phyloP scores from a whole-genome alignment of 2,888 invertebrate genomes.

The Caradrina clavipalpis region DNA sequence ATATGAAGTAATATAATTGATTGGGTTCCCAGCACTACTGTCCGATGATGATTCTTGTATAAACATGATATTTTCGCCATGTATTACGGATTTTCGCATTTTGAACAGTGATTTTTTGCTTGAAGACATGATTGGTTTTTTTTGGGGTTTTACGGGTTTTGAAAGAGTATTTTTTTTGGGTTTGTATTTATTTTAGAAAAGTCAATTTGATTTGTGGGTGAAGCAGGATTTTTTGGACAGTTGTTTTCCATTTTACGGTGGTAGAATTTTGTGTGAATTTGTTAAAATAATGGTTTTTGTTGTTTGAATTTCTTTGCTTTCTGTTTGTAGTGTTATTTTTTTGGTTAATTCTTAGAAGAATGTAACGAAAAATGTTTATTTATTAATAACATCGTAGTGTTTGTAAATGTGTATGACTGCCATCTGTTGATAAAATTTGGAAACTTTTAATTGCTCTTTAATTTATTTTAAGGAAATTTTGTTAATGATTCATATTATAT shows the following conservation, averaged over 20 bases:
- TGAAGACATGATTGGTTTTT: constrained; percentile 16
- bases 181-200: constrained; percentile 17
- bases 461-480: too few species aligned
- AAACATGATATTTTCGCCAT: not conserved
- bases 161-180: not conserved
- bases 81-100: not conserved
- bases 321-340: too few species aligned
- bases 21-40: constrained; percentile 20
- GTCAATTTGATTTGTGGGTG: constrained; percentile 27
- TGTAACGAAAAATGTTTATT: too few species aligned
- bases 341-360: too few species aligned
- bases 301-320: too few species aligned
- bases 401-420: not conserved
- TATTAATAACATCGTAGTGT: too few species aligned
- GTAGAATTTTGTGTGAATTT: too few species aligned
- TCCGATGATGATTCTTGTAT: constrained; percentile 41
- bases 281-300: too few species aligned
- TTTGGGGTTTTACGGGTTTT: not conserved
- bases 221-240: not conserved
- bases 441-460: too few species aligned
- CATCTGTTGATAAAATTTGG: constrained; percentile 8
- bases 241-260: constrained; percentile 36
- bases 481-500: too few species aligned
- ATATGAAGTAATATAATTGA: too few species aligned
- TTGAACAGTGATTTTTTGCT: not conserved